Evolutionary conservation across 2,113 vertebrate species (phyloP).

Genomic region (Heteronetta atricapilla): DNA sequence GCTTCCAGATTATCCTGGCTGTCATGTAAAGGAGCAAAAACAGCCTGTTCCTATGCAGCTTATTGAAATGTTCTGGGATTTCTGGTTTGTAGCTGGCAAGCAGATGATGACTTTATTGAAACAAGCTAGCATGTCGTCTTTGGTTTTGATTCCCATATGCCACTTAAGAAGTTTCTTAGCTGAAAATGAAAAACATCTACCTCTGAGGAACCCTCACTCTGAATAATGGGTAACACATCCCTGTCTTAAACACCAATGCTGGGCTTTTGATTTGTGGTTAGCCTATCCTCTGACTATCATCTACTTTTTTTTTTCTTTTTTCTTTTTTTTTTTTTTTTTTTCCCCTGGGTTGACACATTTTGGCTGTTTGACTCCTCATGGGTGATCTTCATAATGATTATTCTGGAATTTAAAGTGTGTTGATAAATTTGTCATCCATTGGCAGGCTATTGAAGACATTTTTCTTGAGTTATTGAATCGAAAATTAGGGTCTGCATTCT

Average conservation of each 20-base stretch:
- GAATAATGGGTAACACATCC: background rate
- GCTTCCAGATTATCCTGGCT: background rate
- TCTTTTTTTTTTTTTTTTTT: background rate
- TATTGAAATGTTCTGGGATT: background rate
- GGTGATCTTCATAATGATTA: background rate
- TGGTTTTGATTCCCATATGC: background rate
- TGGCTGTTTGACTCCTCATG: background rate
- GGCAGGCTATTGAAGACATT: background rate
- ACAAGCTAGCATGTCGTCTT: background rate
- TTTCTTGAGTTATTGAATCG: background rate
- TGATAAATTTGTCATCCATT: conserved; percentile 28
- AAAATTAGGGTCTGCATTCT: conserved; percentile 4
- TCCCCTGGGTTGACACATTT: background rate
- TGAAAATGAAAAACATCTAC: background rate
- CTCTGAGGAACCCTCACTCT: background rate
- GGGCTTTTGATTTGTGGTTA: background rate
- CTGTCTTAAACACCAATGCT: background rate
- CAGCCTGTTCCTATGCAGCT: background rate
- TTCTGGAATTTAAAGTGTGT: background rate
- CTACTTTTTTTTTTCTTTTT: background rate
- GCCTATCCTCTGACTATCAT: background rate
- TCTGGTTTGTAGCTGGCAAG: background rate
- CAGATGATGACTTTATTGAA: background rate
- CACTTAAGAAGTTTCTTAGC: background rate
- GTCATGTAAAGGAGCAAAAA: background rate